Conservation (phyloP, 2,888 invertebrate species). For the Sylvicola cinctus region DNA sequence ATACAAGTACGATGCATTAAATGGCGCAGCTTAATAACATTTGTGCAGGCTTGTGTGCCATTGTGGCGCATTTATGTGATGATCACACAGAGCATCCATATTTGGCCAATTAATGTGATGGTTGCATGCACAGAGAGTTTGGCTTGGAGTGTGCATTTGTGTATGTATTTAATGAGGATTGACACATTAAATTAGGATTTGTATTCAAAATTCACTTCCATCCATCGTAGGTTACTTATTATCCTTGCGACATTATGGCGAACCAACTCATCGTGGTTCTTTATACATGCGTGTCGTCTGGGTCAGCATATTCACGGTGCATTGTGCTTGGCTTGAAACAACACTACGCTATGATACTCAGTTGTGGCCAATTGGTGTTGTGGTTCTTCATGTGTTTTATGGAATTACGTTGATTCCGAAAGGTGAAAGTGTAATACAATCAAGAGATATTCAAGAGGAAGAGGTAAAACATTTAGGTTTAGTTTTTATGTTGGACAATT, state of each 20-base stretch:
- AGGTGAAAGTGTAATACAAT: slow-evolving; percentile 24
- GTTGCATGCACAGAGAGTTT: slow-evolving; percentile 47
- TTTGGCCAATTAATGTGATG: slow-evolving; percentile 48
- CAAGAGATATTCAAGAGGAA: slow-evolving; percentile 17
- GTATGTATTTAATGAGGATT: slow-evolving; percentile 25
- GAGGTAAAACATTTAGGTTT: slow-evolving; percentile 12
- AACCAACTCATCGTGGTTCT: slow-evolving; percentile 54
- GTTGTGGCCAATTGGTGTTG: slow-evolving; percentile 23
- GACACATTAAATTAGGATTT: not conserved
- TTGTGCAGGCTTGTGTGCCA: slow-evolving; percentile 44
- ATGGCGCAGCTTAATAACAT: slow-evolving; percentile 37
- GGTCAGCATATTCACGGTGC: slow-evolving; percentile 43
- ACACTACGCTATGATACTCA: slow-evolving; percentile 32
- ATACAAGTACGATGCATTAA: slow-evolving; percentile 41
- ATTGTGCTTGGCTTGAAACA: slow-evolving; percentile 46
- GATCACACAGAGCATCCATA: slow-evolving; percentile 28
- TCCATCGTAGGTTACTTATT: slow-evolving; percentile 26
- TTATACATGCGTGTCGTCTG: slow-evolving; percentile 43
- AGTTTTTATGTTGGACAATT: not conserved
- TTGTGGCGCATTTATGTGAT: slow-evolving; percentile 44
- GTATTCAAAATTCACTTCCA: not conserved
- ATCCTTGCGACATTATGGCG: slow-evolving; percentile 40
- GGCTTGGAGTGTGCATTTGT: slow-evolving; percentile 65
- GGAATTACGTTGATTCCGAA: slow-evolving; percentile 47
- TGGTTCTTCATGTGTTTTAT: slow-evolving; percentile 46